Evolutionary conservation across 2,888 invertebrate genomes (phyloP).

Genomic region (Mythimna pallens): DNA sequence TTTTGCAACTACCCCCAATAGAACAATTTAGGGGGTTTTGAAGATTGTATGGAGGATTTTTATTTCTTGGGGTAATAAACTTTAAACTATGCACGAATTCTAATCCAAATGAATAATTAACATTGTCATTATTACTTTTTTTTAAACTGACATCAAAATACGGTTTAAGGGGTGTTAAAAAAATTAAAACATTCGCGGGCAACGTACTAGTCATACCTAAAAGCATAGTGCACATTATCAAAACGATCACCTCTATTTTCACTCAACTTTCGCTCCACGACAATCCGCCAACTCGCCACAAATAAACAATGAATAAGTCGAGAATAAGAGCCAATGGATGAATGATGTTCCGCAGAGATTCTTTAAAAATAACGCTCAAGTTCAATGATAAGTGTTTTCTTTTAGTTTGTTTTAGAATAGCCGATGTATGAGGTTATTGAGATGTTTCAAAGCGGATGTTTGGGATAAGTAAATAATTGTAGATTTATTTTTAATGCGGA

Average conservation of each 20-base stretch:
- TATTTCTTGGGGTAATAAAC: too few species aligned
- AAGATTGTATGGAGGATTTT: too few species aligned
- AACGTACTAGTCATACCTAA: constrained; percentile 6
- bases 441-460: constrained; percentile 45
- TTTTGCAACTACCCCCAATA: too few species aligned
- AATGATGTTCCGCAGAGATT: constrained; percentile 52
- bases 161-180: too few species aligned
- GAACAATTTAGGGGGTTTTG: too few species aligned
- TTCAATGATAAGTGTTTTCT: constrained; percentile 59
- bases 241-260: constrained; percentile 53
- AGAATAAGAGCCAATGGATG: constrained; percentile 48
- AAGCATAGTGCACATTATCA: constrained; percentile 35
- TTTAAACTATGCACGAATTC: too few species aligned
- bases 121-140: too few species aligned
- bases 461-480: constrained; percentile 30
- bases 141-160: too few species aligned
- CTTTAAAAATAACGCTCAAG: constrained; percentile 59
- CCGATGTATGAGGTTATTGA: constrained; percentile 29
- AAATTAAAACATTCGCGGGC: too few species aligned
- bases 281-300: constrained; percentile 35
- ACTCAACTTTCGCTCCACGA: constrained; percentile 42
- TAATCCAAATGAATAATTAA: too few species aligned
- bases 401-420: constrained; percentile 44
- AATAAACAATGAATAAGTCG: constrained; percentile 60
- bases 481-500: constrained; percentile 25